Evolutionary conservation across 2,797 vertebrate species (phyloP).

Genomic region (Bryconaethiops microstoma): DNA sequence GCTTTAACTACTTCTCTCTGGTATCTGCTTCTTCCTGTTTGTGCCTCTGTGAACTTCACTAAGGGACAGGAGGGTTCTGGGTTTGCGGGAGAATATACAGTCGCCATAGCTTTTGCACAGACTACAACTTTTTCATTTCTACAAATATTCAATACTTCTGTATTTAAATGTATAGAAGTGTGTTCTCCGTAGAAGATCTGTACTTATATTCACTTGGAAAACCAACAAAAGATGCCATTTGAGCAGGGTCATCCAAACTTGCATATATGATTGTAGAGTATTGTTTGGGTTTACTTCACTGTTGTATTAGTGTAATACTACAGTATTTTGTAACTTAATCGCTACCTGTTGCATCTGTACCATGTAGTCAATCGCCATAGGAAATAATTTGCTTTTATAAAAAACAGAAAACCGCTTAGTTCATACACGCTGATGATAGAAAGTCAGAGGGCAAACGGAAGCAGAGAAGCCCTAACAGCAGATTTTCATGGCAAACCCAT

Average conservation of each 20-base stretch:
- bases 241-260: no score
- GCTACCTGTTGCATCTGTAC: not conserved
- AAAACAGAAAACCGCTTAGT: not conserved
- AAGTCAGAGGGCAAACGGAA: no score
- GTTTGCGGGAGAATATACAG: no score
- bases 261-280: not conserved
- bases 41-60: not conserved
- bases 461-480: no score
- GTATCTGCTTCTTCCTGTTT: not conserved
- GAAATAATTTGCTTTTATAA: not conserved
- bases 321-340: not conserved
- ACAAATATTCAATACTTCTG: no score
- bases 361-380: not conserved
- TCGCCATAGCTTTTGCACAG: not conserved
- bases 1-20: slow-evolving; percentile 19
- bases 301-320: not conserved
- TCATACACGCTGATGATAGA: not conserved
- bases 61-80: not conserved
- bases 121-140: no score
- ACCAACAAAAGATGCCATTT: no score
- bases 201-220: no score
- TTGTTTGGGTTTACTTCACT: not conserved
- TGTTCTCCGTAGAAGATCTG: no score
- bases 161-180: no score
- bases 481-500: not conserved